These are phyloP conservation scores for Myotis davidii DNA, from an alignment of 2,113 vertebrate species.

Conservation along the genomic window DNA sequence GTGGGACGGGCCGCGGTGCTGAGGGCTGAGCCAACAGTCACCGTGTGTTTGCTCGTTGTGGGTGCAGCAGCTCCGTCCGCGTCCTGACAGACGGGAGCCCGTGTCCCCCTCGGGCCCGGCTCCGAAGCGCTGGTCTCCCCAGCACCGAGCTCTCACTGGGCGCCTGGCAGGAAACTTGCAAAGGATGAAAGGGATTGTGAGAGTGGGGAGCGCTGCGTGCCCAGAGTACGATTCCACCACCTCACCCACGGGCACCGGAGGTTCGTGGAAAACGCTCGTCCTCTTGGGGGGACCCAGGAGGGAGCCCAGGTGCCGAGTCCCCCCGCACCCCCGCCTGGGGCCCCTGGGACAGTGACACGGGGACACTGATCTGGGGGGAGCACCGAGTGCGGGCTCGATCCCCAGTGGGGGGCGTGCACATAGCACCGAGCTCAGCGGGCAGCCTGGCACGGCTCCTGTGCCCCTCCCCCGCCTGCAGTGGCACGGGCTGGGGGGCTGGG, in stretches of 20 bases:
- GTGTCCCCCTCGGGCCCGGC: neutral
- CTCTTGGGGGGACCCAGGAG: neutral
- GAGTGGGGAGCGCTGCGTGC: constrained; percentile 3
- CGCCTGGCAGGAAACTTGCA: constrained; percentile 57
- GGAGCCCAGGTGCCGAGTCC: neutral
- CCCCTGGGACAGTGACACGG: neutral
- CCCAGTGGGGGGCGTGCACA: neutral
- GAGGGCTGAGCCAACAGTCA: neutral
- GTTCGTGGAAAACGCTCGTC: neutral
- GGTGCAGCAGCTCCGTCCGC: neutral
- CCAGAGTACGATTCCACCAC: neutral
- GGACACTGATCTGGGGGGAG: neutral
- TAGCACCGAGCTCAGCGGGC: rapidly evolving
- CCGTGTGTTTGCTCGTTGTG: neutral
- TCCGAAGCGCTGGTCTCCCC: constrained; percentile 22
- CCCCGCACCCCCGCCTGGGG: too few relatives aligned
- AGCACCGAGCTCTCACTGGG: neutral
- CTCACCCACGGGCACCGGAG: neutral
- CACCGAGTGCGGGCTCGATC: neutral
- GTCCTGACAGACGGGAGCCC: neutral
- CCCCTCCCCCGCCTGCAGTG: too few relatives aligned
- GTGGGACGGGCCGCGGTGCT: neutral
- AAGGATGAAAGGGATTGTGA: constrained; percentile 4
- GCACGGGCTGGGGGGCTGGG: too few relatives aligned
- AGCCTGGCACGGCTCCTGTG: neutral